Conservation (phyloP, 2,888 invertebrate genomes). For the Apoda limacodes region DNA sequence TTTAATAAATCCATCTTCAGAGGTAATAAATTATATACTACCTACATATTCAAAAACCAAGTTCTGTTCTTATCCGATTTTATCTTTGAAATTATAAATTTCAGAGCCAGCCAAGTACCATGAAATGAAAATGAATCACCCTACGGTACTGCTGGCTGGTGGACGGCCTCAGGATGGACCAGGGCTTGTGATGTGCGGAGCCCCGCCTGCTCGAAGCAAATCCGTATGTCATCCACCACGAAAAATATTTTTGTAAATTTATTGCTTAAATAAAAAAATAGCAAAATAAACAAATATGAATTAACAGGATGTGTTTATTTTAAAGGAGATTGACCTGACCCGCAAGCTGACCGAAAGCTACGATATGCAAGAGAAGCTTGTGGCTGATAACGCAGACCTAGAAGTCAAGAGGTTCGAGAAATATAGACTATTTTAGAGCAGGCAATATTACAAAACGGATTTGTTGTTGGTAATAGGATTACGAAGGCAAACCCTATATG, state of each 20-base stretch:
- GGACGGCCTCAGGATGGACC: constrained; percentile 17
- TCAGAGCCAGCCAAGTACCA: constrained; percentile 37
- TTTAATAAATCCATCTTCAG: no score
- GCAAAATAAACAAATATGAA: constrained; percentile 23
- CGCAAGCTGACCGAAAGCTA: constrained; percentile 73
- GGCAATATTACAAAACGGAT: no score
- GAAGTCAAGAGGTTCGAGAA: constrained; percentile 72
- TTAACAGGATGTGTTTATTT: constrained; percentile 24
- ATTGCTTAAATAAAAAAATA: constrained; percentile 21
- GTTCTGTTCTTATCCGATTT: background rate
- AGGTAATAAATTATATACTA: no score
- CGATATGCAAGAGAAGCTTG: constrained; percentile 76
- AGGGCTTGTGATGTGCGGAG: constrained; percentile 22
- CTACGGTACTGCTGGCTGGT: constrained; percentile 33
- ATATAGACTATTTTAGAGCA: constrained; percentile 1
- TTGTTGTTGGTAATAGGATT: constrained; percentile 3
- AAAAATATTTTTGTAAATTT: constrained; percentile 14
- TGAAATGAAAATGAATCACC: constrained; percentile 44
- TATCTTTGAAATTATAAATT: background rate
- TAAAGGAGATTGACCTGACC: constrained; percentile 57
- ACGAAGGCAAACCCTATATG: background rate
- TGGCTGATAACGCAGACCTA: constrained; percentile 74
- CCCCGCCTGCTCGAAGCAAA: constrained; percentile 37
- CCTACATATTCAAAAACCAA: background rate
- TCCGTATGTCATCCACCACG: constrained; percentile 41